These are phyloP conservation scores for Heliopora coerulea DNA, from an alignment of 92 coral and sea anemone genomes.

Conservation along the genomic window DNA sequence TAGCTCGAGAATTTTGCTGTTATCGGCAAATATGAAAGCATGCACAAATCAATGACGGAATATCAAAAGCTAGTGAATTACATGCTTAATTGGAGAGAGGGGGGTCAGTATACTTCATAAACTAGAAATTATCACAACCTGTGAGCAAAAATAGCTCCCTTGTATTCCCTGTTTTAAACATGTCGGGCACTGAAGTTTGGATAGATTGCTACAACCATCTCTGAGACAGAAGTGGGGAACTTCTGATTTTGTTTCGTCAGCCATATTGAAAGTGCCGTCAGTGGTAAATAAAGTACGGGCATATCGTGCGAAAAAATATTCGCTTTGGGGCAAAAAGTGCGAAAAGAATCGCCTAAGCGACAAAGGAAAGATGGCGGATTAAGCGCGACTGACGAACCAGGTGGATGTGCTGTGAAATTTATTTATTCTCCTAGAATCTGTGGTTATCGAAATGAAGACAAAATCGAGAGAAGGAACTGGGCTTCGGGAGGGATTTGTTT, in stretches of 20 bases:
- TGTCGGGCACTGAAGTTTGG: constrained; percentile 92
- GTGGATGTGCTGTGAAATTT: neutral
- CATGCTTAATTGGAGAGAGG: no score
- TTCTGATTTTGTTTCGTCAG: constrained; percentile 54
- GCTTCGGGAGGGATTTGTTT: constrained; percentile 61
- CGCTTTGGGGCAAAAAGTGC: no score
- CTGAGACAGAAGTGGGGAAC: constrained; percentile 62
- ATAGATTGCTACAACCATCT: constrained; percentile 75
- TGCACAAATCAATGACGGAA: no score
- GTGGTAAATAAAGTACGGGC: no score
- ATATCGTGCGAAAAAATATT: constrained; percentile 9
- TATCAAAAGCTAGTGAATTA: no score
- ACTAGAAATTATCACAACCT: no score
- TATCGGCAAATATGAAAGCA: neutral
- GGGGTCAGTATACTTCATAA: no score
- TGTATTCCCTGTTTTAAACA: constrained; percentile 88
- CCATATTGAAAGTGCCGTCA: constrained; percentile 59
- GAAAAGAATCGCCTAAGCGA: neutral
- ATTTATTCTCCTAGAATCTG: neutral
- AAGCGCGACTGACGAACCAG: neutral
- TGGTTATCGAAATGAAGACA: neutral
- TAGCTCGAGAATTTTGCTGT: neutral
- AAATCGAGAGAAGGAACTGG: constrained; percentile 39
- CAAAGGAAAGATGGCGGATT: constrained; percentile 7
- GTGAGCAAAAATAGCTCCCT: constrained; percentile 94